Conservation (phyloP, 2,888 invertebrate genomes). For the Epistrophe grossulariae region DNA sequence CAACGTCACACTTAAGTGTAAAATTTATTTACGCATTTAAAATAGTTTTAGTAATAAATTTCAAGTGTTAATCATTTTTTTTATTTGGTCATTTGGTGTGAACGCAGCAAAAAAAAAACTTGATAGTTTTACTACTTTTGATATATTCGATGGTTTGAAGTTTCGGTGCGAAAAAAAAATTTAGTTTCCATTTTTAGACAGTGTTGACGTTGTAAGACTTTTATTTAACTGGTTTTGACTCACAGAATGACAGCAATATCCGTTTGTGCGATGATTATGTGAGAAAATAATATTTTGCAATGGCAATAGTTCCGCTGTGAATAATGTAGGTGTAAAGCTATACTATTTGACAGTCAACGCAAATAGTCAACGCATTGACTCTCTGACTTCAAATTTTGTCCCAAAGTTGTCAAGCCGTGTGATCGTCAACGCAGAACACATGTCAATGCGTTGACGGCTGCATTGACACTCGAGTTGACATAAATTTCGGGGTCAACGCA, state of each 20-base stretch:
- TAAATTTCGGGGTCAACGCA: no score
- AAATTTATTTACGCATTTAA: slow-evolving; percentile 55
- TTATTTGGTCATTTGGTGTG: background rate
- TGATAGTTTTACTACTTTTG: slow-evolving; percentile 15
- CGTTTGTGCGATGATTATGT: background rate
- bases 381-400: no score
- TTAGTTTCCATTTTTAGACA: background rate
- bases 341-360: no score
- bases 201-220: slow-evolving; percentile 4
- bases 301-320: background rate
- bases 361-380: no score
- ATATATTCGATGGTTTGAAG: background rate
- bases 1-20: slow-evolving; percentile 43
- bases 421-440: no score
- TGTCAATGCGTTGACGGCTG: no score
- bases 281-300: background rate
- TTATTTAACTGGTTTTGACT: background rate
- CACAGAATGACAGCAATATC: slow-evolving; percentile 1
- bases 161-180: background rate
- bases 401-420: no score
- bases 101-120: background rate
- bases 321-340: no score
- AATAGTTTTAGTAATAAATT: slow-evolving; percentile 49
- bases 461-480: no score
- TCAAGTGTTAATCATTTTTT: slow-evolving; percentile 45